Evolutionary conservation across 2,888 invertebrate species (phyloP), one percentile per base, ranked within the genome.

Genomic region (Hypercompe scribonia): DNA sequence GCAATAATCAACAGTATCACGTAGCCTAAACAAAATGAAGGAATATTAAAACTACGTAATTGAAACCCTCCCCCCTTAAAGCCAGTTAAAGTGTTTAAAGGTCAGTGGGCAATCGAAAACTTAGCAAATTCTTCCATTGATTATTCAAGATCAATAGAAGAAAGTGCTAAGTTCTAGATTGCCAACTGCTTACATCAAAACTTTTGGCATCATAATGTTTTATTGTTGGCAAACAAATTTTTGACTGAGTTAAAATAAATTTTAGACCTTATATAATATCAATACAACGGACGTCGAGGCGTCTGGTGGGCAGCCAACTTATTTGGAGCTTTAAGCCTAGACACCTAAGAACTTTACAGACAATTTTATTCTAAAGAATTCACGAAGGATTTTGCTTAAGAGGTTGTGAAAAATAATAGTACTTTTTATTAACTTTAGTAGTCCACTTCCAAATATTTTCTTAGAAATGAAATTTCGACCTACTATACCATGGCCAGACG

Each of bases 181-280:
- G 50, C 15, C n/a, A n/a, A 36, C 36, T 68, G 34, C n/a, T n/a
- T 36, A 54, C 36, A 54, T 34, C 34, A 54, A 68, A 68, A 34
- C 15, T 68, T 68, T 68, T 54, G 54, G 67, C 50, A n/a, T 13
- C 67, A 67, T 33, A 54, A 31, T 33, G 67, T 46, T n/a, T 50
- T n/a, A n/a, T n/a, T n/a, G n/a, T n/a, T n/a, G n/a, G n/a, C 3
- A 50, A 24, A 24, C 50, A 50, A 50, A 50, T 54, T 54, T 68
- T 36, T 10, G 13, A 50, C 50, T 10, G n/a, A 50, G n/a, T 68
- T 24, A 24, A 24, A 46, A 54, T 8, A 13, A 34, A n/a, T 68
- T 68, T 68, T 8, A 10, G 50, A 24, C 24, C n/a, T 10, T 24
- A 15, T n/a, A n/a, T 42, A 39, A 39, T 65, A 66, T 46, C 28